Evolutionary conservation across 2,888 invertebrate genomes (phyloP), one percentile per base, ranked within the genome.

Genomic region (Aphidoletes aphidimyza): DNA sequence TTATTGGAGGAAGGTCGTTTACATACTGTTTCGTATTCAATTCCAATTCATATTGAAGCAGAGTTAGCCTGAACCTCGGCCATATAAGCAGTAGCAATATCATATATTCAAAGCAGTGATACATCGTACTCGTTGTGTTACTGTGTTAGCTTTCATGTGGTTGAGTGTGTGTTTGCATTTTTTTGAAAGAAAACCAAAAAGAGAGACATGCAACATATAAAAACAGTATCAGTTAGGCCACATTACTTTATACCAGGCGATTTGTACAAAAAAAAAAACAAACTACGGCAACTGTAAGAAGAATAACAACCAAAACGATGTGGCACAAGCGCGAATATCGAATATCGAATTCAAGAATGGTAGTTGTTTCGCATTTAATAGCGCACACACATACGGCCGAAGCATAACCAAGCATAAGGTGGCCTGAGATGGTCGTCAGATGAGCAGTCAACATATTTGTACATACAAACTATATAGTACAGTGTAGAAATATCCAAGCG

Each of bases 1-100:
- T 69, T 30, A 69, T 30, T 69, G 69, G 14, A 11, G 69, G 69
- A 69, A 69, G 69, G 69, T 69, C 69, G 69, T 69, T 69, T 69
- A 69, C 69, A 69, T 69, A 69, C 69, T 69, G 69, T 69, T 30
- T 69, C 14, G 69, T 30, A 69, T 30, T 1, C 2, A 69, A 69
- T n/a, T 54, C 14, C 30, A 69, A 19, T 30, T 26, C 30, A 30
- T 26, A 69, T 69, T n/a, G 30, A 69, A 69, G 69, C 69, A 69
- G 30, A 69, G 30, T 69, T 30, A 30, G 69, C 30, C 47, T 8
- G 39, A 47, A 19, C 54, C n/a, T 54, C 2, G 54, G 54, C n/a
- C n/a, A n/a, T n/a, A n/a, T n/a, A n/a, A 14, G 42, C 42, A 42
- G 42, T 14, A 42, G 42, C 14, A 42, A 49, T 19, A 49, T 3